These are phyloP conservation scores for Orthonevra nobilis DNA, from an alignment of 2,888 invertebrate species.

Conservation along the genomic window DNA sequence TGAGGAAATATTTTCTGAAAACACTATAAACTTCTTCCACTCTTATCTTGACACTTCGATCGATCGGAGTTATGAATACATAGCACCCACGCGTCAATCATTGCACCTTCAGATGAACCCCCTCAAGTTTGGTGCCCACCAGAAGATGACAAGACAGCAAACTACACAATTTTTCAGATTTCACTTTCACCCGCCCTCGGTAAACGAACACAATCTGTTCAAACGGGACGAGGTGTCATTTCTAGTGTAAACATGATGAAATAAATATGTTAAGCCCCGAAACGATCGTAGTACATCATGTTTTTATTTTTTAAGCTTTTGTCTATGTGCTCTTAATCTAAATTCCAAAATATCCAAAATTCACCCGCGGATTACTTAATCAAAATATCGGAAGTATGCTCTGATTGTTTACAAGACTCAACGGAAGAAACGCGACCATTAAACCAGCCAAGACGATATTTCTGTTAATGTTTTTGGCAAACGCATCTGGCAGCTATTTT, in stretches of 20 bases:
- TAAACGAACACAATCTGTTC: slow-evolving; percentile 13
- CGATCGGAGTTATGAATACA: slow-evolving; percentile 37
- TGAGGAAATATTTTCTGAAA: slow-evolving; percentile 18
- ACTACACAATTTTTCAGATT: slow-evolving; percentile 11
- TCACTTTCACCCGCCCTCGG: slow-evolving; percentile 63
- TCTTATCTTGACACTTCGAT: slow-evolving; percentile 3
- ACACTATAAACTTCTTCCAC: slow-evolving; percentile 20
- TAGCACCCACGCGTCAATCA: slow-evolving; percentile 64
- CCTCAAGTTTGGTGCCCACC: slow-evolving; percentile 34
- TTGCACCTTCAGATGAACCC: slow-evolving; percentile 41
- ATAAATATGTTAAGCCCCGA: neutral
- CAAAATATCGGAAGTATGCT: slow-evolving; percentile 44
- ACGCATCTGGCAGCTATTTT: slow-evolving; percentile 43
- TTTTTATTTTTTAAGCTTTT: too few species aligned
- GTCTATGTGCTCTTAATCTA: too few species aligned
- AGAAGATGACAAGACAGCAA: slow-evolving; percentile 10
- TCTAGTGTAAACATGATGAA: slow-evolving; percentile 25
- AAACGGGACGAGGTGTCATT: slow-evolving; percentile 42
- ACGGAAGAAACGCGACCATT: slow-evolving; percentile 57
- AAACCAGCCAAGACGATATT: slow-evolving; percentile 2
- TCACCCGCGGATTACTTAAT: neutral
- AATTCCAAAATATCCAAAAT: too few species aligned
- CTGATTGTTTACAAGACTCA: slow-evolving; percentile 22
- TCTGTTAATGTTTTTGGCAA: slow-evolving; percentile 54
- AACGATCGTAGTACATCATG: slow-evolving; percentile 33